Evolutionary conservation across 2,797 vertebrate species (phyloP).

Genomic region (Hypotaenidia okinawae): DNA sequence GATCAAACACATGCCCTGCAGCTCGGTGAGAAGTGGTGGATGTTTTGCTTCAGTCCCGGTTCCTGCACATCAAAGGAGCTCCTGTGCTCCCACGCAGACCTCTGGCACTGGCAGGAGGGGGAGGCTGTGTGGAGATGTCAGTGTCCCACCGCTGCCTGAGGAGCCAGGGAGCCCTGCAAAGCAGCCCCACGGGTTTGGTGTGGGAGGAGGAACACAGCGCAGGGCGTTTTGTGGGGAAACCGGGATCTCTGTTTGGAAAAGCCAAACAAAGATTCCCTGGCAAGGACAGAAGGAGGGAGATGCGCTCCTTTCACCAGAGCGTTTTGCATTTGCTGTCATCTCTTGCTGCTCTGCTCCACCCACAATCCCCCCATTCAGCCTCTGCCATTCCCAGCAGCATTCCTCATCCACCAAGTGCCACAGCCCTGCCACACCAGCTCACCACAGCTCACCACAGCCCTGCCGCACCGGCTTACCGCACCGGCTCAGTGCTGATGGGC

Average conservation of each 20-base stretch:
- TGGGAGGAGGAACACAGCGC: not conserved
- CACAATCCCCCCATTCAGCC: not conserved
- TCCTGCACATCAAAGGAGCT: slow-evolving; percentile 18
- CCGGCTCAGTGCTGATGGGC: accelerated
- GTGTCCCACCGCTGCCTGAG: not conserved
- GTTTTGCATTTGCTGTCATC: not conserved
- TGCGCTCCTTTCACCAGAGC: accelerated
- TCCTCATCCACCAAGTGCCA: accelerated
- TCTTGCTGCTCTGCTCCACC: not conserved
- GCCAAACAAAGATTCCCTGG: not conserved
- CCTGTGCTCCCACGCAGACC: not conserved
- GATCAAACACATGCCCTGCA: not conserved
- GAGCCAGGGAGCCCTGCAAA: not conserved
- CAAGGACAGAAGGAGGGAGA: not conserved
- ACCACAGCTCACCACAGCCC: too few species aligned
- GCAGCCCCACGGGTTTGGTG: not conserved
- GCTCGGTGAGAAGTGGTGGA: not conserved
- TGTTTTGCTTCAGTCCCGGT: not conserved
- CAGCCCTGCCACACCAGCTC: too few species aligned
- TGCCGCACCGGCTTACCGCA: not conserved
- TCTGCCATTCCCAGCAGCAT: not conserved
- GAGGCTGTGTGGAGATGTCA: not conserved
- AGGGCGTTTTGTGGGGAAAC: not conserved
- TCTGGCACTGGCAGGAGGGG: not conserved
- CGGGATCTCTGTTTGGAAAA: not conserved